These are phyloP conservation scores for Pimpla rufipes DNA, from an alignment of 2,888 invertebrate genomes.

Conservation along the genomic window DNA sequence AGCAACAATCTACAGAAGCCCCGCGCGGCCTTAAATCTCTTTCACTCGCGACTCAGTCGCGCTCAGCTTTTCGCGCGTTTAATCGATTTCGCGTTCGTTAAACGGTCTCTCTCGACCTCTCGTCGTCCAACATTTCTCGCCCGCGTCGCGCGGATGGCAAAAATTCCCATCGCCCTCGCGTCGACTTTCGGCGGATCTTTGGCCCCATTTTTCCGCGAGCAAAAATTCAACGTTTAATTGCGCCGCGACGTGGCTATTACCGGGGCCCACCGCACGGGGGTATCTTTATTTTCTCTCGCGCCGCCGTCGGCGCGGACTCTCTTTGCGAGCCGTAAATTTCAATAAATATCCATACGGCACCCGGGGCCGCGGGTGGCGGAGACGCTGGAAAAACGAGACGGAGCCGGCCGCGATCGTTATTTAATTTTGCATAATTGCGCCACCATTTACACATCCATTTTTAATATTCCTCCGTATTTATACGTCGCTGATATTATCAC, in stretches of 20 bases:
- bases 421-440: conserved; percentile 62
- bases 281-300: conserved; percentile 1
- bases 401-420: conserved; percentile 46
- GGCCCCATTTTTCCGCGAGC: no score
- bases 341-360: conserved; percentile 63
- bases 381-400: background rate
- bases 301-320: conserved; percentile 17
- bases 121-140: conserved; percentile 7
- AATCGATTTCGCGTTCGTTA: conserved; percentile 23
- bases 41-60: conserved; percentile 31
- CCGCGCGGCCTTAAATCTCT: conserved; percentile 65
- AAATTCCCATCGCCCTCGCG: background rate
- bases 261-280: background rate
- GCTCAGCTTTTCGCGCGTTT: conserved; percentile 17
- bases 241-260: background rate
- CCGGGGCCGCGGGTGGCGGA: conserved; percentile 13
- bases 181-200: no score
- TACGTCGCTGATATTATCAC: conserved; percentile 20
- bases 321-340: conserved; percentile 61
- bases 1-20: conserved; percentile 81
- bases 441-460: conserved; percentile 56
- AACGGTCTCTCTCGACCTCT: background rate
- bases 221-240: background rate
- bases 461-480: conserved; percentile 50
- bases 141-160: no score